phyloP scores from a whole-genome alignment of 2,888 invertebrate species.

The Parascotia fuliginaria region DNA sequence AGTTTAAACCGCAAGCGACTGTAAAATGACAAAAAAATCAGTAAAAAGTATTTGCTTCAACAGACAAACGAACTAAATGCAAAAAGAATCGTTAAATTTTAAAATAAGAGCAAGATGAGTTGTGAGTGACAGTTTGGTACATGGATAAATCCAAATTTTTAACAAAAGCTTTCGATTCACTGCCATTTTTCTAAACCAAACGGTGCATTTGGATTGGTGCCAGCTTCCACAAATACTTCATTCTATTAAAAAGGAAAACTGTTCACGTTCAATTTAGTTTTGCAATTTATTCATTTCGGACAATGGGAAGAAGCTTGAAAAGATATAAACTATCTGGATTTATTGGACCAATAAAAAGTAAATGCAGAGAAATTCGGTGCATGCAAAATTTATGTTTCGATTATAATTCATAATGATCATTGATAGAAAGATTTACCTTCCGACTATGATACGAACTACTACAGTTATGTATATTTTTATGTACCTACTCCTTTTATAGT shows the following conservation, averaged over 20 bases:
- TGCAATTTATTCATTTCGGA: constrained; percentile 5
- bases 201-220: constrained; percentile 20
- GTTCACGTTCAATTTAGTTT: constrained; percentile 9
- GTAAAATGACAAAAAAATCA: no score
- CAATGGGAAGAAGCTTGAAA: constrained; percentile 6
- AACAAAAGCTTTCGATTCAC: not conserved
- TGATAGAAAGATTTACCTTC: no score
- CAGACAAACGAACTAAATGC: no score
- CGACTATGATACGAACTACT: no score
- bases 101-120: not conserved
- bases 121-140: not conserved
- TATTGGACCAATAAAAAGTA: not conserved
- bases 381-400: not conserved
- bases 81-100: not conserved
- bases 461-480: no score
- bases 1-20: no score
- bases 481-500: no score
- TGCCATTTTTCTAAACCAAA: constrained; percentile 1
- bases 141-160: not conserved
- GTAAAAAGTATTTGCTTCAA: no score
- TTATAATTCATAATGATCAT: no score
- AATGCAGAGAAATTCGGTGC: no score
- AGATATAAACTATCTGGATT: constrained; percentile 9
- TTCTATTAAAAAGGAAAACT: constrained; percentile 16
- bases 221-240: constrained; percentile 17